phyloP scores from a whole-genome alignment of 2,888 invertebrate species.

The Elegia similella region DNA sequence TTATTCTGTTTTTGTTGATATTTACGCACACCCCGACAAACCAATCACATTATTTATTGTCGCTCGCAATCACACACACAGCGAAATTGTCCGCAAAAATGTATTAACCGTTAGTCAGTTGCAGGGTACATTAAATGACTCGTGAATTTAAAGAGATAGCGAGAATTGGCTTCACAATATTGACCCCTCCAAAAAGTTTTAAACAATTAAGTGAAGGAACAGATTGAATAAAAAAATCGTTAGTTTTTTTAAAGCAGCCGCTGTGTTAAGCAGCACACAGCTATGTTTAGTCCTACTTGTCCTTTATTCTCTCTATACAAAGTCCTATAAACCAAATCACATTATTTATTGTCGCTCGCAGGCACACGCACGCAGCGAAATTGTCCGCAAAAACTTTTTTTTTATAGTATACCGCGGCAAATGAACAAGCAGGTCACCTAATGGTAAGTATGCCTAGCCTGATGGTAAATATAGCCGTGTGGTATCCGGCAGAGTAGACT shows the following conservation, averaged over 20 bases:
- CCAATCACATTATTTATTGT: conserved; percentile 6
- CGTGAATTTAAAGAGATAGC: background rate
- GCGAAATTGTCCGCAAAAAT: conserved; percentile 11
- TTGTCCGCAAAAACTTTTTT: conserved; percentile 16
- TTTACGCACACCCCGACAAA: background rate
- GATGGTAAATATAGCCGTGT: no score
- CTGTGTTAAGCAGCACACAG: no score
- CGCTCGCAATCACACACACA: background rate
- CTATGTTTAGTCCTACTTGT: no score
- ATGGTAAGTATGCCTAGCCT: no score
- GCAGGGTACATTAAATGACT: conserved; percentile 5
- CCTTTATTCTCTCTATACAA: background rate
- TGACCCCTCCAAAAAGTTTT: no score
- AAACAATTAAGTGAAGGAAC: no score
- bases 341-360: background rate
- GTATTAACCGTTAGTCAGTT: conserved; percentile 13
- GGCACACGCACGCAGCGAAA: conserved; percentile 3
- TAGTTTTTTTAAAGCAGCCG: no score
- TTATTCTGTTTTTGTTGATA: background rate
- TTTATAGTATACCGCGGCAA: no score
- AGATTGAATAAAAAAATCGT: no score
- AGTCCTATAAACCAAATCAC: background rate
- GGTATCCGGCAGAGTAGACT: no score
- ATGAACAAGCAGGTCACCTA: no score
- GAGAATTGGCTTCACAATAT: no score